Percentiles rank a stretch among this genome's conserved stretches.
Evolutionary conservation across 2,797 vertebrate species (phyloP).

Genomic region (Dryobates pubescens): DNA sequence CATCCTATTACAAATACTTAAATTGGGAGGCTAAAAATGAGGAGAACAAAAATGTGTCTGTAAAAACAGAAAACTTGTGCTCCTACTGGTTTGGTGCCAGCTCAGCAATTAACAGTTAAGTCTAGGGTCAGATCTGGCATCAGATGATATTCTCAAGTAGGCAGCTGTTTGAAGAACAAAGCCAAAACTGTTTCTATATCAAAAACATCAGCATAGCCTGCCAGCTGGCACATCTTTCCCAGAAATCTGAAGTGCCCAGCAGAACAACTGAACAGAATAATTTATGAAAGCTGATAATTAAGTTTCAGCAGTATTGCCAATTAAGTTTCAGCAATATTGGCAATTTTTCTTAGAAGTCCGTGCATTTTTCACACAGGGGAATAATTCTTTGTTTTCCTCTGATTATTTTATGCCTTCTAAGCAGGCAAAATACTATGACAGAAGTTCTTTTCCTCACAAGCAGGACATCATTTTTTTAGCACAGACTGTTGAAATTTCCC

Average conservation of each 20-base stretch:
- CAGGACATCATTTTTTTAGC: neutral
- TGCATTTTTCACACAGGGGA: neutral
- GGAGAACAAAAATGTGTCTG: neutral
- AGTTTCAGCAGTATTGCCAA: neutral
- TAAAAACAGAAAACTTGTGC: neutral
- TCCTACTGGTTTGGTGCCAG: neutral
- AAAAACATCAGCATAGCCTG: neutral
- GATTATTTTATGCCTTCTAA: neutral
- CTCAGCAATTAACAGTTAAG: neutral
- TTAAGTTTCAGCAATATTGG: neutral
- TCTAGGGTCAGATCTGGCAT: neutral
- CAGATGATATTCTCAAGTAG: neutral
- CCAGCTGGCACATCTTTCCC: neutral
- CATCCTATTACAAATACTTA: neutral
- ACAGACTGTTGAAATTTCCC: neutral
- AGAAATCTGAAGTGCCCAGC: neutral
- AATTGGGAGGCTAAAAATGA: neutral
- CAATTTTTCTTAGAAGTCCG: neutral
- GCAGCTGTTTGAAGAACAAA: slow-evolving; percentile 3
- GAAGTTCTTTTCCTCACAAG: neutral
- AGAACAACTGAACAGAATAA: neutral
- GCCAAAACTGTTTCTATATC: neutral
- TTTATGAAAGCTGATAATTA: neutral
- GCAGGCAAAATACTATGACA: neutral
- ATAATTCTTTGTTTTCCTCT: neutral